Evolutionary conservation across 2,888 invertebrate genomes (phyloP).

Genomic region (Chalcosyrphus nemorum): DNA sequence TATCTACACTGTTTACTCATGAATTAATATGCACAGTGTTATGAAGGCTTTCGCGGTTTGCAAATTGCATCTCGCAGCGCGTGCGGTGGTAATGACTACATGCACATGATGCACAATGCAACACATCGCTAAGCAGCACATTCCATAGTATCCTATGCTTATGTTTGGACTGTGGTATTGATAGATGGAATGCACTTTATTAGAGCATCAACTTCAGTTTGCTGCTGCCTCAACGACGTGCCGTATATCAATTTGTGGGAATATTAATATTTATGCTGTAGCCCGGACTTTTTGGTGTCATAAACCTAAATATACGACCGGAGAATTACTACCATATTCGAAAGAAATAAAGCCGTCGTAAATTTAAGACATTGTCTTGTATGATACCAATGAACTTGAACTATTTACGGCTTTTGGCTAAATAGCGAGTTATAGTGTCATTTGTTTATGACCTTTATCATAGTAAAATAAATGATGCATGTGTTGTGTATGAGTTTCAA

Average conservation of each 20-base stretch:
- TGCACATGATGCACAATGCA: slow-evolving; percentile 50
- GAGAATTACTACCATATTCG: slow-evolving; percentile 11
- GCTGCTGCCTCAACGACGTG: slow-evolving; percentile 37
- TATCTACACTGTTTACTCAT: neutral
- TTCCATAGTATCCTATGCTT: slow-evolving; percentile 46
- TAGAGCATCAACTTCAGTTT: slow-evolving; percentile 54
- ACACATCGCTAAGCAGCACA: slow-evolving; percentile 24
- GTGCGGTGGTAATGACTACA: slow-evolving; percentile 4
- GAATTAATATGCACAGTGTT: slow-evolving; percentile 49
- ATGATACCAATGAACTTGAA: slow-evolving; percentile 38
- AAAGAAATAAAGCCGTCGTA: slow-evolving; percentile 25
- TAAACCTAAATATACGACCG: slow-evolving; percentile 24
- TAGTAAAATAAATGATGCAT: neutral
- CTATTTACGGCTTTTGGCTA: slow-evolving; percentile 30
- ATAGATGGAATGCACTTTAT: slow-evolving; percentile 60
- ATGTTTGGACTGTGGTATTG: slow-evolving; percentile 53
- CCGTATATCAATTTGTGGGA: slow-evolving; percentile 53
- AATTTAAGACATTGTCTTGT: slow-evolving; percentile 45
- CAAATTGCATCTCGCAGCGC: slow-evolving; percentile 37
- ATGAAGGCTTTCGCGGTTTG: slow-evolving; percentile 36
- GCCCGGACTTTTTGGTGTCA: slow-evolving; percentile 11
- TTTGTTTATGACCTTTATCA: neutral
- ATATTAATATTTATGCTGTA: slow-evolving; percentile 60
- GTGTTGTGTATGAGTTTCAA: neutral
- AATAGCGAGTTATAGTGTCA: slow-evolving; percentile 14